Percentiles rank a stretch among this genome's conserved stretches.
These are phyloP conservation scores for Vulpes ferrilata DNA, from an alignment of 2,113 vertebrate species.

Conservation along the genomic window DNA sequence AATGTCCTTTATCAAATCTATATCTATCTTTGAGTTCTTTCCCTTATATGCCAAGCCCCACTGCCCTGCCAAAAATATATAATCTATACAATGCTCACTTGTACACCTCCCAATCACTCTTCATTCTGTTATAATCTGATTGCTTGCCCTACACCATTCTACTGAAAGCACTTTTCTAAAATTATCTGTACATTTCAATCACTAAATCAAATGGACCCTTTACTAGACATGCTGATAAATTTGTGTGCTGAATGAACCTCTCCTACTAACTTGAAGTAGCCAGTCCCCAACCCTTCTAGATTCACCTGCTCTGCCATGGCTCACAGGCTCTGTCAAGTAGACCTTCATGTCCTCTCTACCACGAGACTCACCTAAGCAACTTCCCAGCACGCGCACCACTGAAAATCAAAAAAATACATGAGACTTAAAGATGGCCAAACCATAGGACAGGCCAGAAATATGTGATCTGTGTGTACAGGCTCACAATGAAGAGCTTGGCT, in stretches of 20 bases:
- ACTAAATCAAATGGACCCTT: background rate
- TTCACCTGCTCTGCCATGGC: background rate
- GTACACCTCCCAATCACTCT: background rate
- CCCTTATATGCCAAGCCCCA: background rate
- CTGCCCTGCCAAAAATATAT: background rate
- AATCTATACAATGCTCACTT: background rate
- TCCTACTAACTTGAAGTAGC: background rate
- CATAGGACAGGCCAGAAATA: background rate
- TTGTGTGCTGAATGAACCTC: background rate
- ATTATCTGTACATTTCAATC: background rate
- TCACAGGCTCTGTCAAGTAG: background rate
- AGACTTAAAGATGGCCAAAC: background rate
- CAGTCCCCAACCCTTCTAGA: background rate
- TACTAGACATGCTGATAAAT: background rate
- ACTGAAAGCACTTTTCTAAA: conserved; percentile 20
- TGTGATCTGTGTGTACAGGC: background rate
- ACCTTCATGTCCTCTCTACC: background rate
- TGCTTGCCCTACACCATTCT: background rate
- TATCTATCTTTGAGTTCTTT: background rate
- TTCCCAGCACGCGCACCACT: background rate
- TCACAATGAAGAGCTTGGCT: background rate
- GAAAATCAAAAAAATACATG: background rate
- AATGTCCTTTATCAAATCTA: background rate
- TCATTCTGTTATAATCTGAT: background rate
- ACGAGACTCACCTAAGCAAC: background rate